Base-by-base conservation (phyloP, 2,113 vertebrate genomes). In the Spermophilus dauricus region DNA sequence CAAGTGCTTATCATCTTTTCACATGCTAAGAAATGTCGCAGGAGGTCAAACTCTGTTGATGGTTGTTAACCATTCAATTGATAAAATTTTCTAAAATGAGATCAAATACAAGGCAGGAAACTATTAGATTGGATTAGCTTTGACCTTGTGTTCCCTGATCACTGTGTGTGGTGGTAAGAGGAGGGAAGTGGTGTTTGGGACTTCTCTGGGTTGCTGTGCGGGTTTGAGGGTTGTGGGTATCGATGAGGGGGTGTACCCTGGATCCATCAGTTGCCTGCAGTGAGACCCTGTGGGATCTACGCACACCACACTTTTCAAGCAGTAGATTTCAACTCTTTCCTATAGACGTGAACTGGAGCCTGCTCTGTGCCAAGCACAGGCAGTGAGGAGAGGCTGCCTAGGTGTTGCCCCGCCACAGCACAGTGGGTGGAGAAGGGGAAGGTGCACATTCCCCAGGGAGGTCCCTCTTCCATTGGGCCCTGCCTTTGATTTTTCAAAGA, bases 221-320 rank as follows among this genome's bases (percentile, higher is more conserved):
- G 18, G n/a, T 48, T 58, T 69, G n/a, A 61, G 5, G 2, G 3
- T 13, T 37, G 48, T 42, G 45, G 34, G 24, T 34, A 48, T 53
- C 20, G 16, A 48, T 0, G 0, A 51, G n/a, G 13, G n/a, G 3
- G 11, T n/a, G 12, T 58, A 20, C 22, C 28, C 17, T 45, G 45
- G 45, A 45, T 45, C 45, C 45, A 45, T 45, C 45, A 45, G 45
- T 45, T 32, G 13, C 8, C 13, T 65, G 28, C 24, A 39, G 13
- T 22, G 28, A 37, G 37, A 84, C 9, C 45, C 8, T 42, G 4
- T 14, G 53, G 3, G 17, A 56, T 34, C 42, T 76, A 7, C 20
- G 17, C 56, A 20, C 56, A 20, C 56, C 1, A 6, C 22, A 18
- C 8, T 63, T 10, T 58, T 63, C 1, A 24, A 9, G 24, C 61